Evolutionary conservation across 2,888 invertebrate genomes (phyloP).

Genomic region (Altica lythri): DNA sequence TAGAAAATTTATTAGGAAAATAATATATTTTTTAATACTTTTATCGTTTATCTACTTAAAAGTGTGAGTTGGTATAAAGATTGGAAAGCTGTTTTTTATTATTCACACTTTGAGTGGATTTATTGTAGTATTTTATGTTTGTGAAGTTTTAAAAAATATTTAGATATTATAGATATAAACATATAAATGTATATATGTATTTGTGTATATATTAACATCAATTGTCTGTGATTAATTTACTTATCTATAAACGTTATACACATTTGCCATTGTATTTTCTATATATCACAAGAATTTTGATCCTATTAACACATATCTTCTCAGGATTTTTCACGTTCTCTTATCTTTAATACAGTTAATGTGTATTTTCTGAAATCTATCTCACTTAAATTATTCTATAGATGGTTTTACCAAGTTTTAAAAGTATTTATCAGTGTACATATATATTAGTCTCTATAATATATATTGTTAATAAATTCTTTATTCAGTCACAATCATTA

Average conservation of each 20-base stretch:
- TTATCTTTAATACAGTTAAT: neutral
- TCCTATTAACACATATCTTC: conserved; percentile 5
- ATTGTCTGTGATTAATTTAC: conserved; percentile 14
- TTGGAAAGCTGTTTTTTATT: too few species aligned
- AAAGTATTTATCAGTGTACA: neutral
- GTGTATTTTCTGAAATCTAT: neutral
- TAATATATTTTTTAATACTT: too few species aligned
- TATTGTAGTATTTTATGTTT: too few species aligned
- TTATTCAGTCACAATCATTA: neutral
- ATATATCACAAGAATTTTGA: conserved; percentile 8
- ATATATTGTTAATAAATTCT: neutral
- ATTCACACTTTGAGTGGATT: too few species aligned
- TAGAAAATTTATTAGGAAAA: too few species aligned
- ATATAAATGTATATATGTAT: conserved; percentile 7
- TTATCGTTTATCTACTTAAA: too few species aligned
- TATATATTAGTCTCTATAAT: neutral
- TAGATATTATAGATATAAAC: too few species aligned
- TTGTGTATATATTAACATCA: conserved; percentile 13
- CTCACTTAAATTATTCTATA: neutral
- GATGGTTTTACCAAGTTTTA: neutral
- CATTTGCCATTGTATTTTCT: conserved; percentile 1
- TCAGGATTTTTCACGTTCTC: neutral
- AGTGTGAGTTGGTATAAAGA: too few species aligned
- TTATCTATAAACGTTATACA: neutral
- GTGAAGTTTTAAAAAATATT: too few species aligned